Evolutionary conservation across 2,888 invertebrate species (phyloP).

Genomic region (Apamea crenata): DNA sequence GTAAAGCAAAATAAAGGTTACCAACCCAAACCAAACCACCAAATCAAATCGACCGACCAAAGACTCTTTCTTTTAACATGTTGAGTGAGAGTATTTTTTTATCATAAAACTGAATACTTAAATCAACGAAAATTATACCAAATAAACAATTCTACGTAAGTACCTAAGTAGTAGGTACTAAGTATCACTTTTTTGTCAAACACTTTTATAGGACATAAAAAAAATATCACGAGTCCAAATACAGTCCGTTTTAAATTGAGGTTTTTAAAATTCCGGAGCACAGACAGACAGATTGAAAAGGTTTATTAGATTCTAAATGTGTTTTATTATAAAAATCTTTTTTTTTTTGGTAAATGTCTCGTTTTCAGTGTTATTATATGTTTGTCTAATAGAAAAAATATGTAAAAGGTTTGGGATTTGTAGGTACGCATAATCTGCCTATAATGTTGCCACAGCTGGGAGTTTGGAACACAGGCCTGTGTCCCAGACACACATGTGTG

Average conservation of each 20-base stretch:
- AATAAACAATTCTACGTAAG: background rate
- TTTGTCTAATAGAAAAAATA: no score
- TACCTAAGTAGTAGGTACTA: background rate
- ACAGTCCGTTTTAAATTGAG: conserved; percentile 25
- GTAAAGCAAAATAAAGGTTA: no score
- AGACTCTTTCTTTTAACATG: background rate
- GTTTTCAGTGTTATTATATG: background rate
- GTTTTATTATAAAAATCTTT: conserved; percentile 2
- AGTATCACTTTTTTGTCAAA: conserved; percentile 1
- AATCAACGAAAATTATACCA: background rate
- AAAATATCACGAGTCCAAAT: conserved; percentile 30
- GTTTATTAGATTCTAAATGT: conserved; percentile 26
- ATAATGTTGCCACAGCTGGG: background rate
- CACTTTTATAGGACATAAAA: conserved; percentile 4
- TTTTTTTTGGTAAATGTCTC: background rate
- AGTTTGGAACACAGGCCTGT: background rate
- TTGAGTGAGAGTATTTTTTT: background rate
- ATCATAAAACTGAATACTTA: background rate
- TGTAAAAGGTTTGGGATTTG: background rate
- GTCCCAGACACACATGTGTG: no score
- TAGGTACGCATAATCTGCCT: background rate
- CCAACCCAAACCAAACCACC: no score
- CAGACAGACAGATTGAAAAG: conserved; percentile 22
- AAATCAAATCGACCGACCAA: no score
- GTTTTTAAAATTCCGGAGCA: conserved; percentile 36